Conservation (phyloP, 2,888 invertebrate species). For the Heliconius aoede region DNA sequence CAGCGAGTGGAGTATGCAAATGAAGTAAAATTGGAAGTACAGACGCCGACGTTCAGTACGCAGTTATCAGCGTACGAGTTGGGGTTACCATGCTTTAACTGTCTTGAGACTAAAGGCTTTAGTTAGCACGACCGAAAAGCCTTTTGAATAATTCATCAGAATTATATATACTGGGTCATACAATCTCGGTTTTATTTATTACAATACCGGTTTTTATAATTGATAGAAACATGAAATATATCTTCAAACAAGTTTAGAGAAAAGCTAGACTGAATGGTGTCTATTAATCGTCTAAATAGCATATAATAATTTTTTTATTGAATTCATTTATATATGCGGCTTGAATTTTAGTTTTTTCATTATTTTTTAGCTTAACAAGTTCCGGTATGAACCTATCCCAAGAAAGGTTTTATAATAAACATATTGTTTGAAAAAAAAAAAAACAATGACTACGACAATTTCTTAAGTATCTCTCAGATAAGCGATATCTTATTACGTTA, state of each 20-base stretch:
- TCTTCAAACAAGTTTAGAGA: constrained; percentile 18
- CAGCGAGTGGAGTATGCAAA: constrained; percentile 71
- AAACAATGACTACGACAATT: background rate
- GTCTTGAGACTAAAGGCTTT: constrained; percentile 24
- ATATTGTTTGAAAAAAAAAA: background rate
- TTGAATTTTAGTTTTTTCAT: no score
- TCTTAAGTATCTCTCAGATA: background rate
- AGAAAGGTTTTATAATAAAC: no score
- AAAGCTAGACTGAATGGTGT: constrained; percentile 16
- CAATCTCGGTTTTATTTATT: constrained; percentile 31
- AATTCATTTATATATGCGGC: background rate
- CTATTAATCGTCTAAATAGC: background rate
- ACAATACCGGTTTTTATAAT: constrained; percentile 36
- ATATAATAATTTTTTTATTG: background rate
- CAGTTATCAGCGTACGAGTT: constrained; percentile 61
- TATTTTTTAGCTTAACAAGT: no score
- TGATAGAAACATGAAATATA: constrained; percentile 25
- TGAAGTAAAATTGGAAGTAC: constrained; percentile 73
- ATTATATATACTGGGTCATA: constrained; percentile 17
- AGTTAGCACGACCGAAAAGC: constrained; percentile 24
- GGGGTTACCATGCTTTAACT: constrained; percentile 45
- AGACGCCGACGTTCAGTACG: constrained; percentile 60
- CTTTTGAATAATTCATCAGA: constrained; percentile 38
- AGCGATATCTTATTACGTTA: background rate
- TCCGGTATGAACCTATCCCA: no score